Base-by-base conservation (phyloP, 2,797 vertebrate genomes). In the Benthosema pterotum region DNA sequence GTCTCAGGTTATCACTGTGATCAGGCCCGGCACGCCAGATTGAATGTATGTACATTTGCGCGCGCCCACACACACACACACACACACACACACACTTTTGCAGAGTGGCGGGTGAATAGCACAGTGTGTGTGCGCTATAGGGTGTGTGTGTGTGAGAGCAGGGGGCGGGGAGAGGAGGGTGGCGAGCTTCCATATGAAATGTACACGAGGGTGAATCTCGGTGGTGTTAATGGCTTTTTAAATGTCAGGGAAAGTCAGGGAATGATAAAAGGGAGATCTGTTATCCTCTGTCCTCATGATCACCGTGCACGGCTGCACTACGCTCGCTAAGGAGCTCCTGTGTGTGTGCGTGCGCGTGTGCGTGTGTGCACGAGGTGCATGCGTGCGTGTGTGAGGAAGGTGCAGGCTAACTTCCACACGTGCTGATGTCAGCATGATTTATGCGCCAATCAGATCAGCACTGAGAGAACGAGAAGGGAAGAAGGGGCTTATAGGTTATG, bases 181-280 rank as follows among this genome's bases (percentile, higher is more conserved):
- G 56, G 60, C 71, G 56, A 65, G 75, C 71, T 80, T 83, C 80
- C 82, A 74, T 89, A 89, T 87, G 87, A 88, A 91, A 87, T 83
- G 85, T 85, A 85, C 81, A 87, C 82, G 77, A 74, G 85, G 78
- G 79, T 79, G 83, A 85, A 80, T 88, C 87, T 90, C 80, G 79
- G 80, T 83, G 76, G 84, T 90, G 88, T 89, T 93, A 93, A 93
- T 93, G 88, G 92, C 91, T 93, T 93, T 94, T 93, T 94, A 94
- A 94, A 94, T 94, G 92, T 93, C 93, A 93, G 86, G 86, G 90
- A 94, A 92, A 92, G 92, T 92, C 92, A 90, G 86, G 82, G 89
- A 92, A 93, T 93, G 92, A 93, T 93, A 93, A 93, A 92, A 91
- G 83, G 88, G 84, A 91, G 90, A 92, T 93, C 82, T 88, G 92